phyloP scores from a whole-genome alignment of 35 echinoderm and acorn worm species.

The Ophioderma brevispina region DNA sequence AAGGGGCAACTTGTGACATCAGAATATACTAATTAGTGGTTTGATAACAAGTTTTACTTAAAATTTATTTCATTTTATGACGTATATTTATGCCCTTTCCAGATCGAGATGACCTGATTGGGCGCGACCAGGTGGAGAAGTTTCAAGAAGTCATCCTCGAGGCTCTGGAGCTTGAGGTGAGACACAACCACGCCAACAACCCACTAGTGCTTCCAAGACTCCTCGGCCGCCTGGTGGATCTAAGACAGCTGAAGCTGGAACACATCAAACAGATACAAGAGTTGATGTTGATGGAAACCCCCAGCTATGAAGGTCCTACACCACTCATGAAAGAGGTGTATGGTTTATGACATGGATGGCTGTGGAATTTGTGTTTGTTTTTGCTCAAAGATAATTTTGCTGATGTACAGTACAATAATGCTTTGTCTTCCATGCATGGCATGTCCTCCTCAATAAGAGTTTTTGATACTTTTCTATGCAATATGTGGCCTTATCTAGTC shows the following conservation, averaged over 20 bases:
- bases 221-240: conserved; percentile 80
- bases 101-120: conserved; percentile 95
- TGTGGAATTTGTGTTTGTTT: not conserved
- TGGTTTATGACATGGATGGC: conserved; percentile 63
- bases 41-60: too few species aligned
- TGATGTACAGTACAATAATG: too few species aligned
- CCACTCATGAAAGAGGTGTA: conserved; percentile 97
- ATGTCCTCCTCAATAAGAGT: too few species aligned
- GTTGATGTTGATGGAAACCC: conserved; percentile 83
- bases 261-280: conserved; percentile 96
- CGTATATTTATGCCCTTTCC: not conserved
- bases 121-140: conserved; percentile 83
- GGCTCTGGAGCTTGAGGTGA: conserved; percentile 86
- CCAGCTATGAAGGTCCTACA: conserved; percentile 63
- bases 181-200: conserved; percentile 82
- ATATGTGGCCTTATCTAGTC: too few species aligned
- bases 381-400: not conserved
- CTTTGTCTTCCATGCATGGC: too few species aligned
- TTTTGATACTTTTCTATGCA: too few species aligned
- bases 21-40: too few species aligned
- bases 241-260: conserved; percentile 90
- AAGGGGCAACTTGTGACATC: not conserved
- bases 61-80: not conserved
- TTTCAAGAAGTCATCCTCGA: conserved; percentile 94
- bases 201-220: conserved; percentile 75